phyloP scores from a whole-genome alignment of 2,888 invertebrate genomes.

The Allolobophora icterica region DNA sequence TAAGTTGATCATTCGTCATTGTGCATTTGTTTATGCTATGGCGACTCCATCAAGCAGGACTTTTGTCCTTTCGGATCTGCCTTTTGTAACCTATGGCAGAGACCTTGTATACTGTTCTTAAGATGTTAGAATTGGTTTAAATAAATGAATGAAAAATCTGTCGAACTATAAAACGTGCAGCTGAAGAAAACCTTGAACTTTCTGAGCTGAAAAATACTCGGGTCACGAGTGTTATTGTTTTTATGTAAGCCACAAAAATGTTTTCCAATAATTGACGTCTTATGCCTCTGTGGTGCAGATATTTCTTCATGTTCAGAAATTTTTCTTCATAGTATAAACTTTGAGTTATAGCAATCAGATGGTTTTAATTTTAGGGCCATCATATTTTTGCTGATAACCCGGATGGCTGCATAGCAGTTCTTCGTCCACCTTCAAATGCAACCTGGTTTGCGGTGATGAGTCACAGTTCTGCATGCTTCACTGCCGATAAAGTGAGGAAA shows the following conservation, averaged over 20 bases:
- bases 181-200: background rate
- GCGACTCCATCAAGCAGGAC: too few relatives aligned
- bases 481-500: background rate
- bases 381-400: background rate
- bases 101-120: too few relatives aligned
- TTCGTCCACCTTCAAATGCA: background rate
- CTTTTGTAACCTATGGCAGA: too few relatives aligned
- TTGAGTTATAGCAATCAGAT: background rate
- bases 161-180: too few relatives aligned
- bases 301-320: background rate
- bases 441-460: conserved; percentile 18
- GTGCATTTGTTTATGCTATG: too few relatives aligned
- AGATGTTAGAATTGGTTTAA: too few relatives aligned
- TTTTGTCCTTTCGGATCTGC: too few relatives aligned
- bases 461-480: background rate
- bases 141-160: too few relatives aligned
- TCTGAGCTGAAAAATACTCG: background rate
- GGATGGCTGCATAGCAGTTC: background rate
- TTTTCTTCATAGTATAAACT: background rate
- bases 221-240: too few relatives aligned
- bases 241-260: background rate
- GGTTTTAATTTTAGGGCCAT: background rate
- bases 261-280: background rate
- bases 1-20: too few relatives aligned
- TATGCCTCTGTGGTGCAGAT: background rate